A percentile compares a stretch with the other conserved stretches of the same genome.
These are phyloP conservation scores for Hypothenemus hampei DNA, from an alignment of 1,140 invertebrate genomes.

Conservation along the genomic window DNA sequence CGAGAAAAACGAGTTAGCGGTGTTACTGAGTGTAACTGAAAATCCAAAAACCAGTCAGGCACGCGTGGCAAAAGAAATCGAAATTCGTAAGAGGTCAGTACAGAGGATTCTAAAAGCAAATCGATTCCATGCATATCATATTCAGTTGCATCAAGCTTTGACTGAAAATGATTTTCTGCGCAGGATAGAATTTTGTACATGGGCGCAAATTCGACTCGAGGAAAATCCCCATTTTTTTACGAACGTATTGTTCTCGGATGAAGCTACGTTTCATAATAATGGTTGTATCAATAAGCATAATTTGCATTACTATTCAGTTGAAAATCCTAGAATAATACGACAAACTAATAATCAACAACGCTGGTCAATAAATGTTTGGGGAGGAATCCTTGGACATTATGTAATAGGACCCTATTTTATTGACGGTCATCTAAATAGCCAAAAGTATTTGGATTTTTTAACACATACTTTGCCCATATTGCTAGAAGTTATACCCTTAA, in stretches of 20 bases:
- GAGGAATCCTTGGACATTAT: not conserved
- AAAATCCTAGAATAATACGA: not conserved
- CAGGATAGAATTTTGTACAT: not conserved
- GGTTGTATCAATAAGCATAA: not conserved
- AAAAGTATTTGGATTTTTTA: too few relatives aligned
- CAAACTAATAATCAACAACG: not conserved
- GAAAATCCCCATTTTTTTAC: not conserved
- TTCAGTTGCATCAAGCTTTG: not conserved
- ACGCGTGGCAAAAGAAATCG: not conserved
- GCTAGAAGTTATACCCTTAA: too few relatives aligned
- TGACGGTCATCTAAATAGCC: not conserved
- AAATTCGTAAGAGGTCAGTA: not conserved
- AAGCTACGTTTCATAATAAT: not conserved
- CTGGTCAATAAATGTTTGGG: not conserved
- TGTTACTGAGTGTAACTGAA: not conserved
- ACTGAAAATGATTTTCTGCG: not conserved
- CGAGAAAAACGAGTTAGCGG: not conserved
- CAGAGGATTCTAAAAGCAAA: slow-evolving; percentile 1
- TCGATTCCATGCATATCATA: too few relatives aligned
- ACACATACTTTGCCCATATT: too few relatives aligned
- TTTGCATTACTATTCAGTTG: not conserved
- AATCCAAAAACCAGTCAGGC: not conserved
- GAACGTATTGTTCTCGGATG: not conserved
- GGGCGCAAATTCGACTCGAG: too few relatives aligned
- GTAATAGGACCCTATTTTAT: not conserved